phyloP scores from a whole-genome alignment of 2,888 invertebrate genomes.

The Thereva nobilitata region DNA sequence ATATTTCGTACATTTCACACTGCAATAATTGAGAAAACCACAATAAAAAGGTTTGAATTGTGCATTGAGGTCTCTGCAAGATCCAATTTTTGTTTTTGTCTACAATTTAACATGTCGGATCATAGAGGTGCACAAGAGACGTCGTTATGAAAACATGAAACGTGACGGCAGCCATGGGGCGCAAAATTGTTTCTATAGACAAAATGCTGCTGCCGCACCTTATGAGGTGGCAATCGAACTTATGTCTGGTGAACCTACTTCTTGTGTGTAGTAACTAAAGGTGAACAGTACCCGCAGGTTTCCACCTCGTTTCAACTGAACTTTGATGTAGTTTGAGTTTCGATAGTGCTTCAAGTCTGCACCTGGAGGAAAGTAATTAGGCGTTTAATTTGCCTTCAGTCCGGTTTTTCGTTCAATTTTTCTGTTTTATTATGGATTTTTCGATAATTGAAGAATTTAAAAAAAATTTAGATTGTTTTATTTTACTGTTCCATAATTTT shows the following conservation, averaged over 20 bases:
- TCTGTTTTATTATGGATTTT: too few relatives aligned
- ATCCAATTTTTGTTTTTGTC: slow-evolving; percentile 6
- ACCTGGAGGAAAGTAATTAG: too few relatives aligned
- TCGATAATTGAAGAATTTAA: too few relatives aligned
- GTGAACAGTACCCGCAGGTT: slow-evolving; percentile 17
- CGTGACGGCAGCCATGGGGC: slow-evolving; percentile 25
- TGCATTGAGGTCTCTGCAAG: not conserved
- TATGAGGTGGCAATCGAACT: slow-evolving; percentile 24
- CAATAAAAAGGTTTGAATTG: not conserved
- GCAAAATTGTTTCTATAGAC: slow-evolving; percentile 26
- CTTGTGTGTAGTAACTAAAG: slow-evolving; percentile 15
- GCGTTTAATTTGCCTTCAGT: too few relatives aligned
- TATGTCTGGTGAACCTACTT: slow-evolving; percentile 14
- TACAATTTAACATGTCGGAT: not conserved
- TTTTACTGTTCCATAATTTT: too few relatives aligned
- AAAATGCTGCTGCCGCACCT: slow-evolving; percentile 30
- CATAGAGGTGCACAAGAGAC: slow-evolving; percentile 7
- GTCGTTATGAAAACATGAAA: slow-evolving; percentile 16
- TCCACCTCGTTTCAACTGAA: not conserved
- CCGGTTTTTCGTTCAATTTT: too few relatives aligned
- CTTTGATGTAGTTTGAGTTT: too few relatives aligned
- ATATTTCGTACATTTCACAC: too few relatives aligned
- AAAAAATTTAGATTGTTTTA: too few relatives aligned
- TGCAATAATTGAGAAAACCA: slow-evolving; percentile 3
- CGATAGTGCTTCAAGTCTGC: too few relatives aligned